Conservation (phyloP, 2,888 invertebrate genomes). For the Papilio demoleus region DNA sequence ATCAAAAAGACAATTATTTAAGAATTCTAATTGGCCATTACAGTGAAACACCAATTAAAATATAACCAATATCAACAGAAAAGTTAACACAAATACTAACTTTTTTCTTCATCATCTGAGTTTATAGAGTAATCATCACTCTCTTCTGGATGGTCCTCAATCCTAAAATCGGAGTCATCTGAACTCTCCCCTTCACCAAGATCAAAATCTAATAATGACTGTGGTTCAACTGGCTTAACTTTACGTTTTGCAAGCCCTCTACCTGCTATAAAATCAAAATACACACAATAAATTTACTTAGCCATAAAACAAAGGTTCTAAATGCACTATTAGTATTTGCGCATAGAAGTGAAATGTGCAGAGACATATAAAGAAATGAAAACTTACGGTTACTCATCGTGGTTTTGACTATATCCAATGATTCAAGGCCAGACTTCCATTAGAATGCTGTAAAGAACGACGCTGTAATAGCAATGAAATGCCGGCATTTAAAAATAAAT, state of each 20-base stretch:
- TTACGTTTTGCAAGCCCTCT: conserved; percentile 91
- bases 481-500: background rate
- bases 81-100: conserved; percentile 56
- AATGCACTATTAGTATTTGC: background rate
- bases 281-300: background rate
- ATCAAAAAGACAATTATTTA: no score
- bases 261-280: conserved; percentile 56
- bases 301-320: background rate
- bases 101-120: conserved; percentile 86
- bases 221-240: conserved; percentile 91
- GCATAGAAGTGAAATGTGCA: background rate
- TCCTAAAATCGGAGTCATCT: conserved; percentile 97
- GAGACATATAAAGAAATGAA: background rate
- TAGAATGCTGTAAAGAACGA: conserved; percentile 4
- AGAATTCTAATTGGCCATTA: background rate
- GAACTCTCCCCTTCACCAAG: conserved; percentile 95
- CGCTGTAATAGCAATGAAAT: background rate
- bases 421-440: background rate
- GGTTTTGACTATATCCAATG: background rate
- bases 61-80: background rate
- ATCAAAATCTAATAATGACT: conserved; percentile 91
- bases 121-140: conserved; percentile 89
- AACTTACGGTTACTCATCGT: conserved; percentile 35
- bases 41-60: conserved; percentile 26
- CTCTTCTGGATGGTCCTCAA: conserved; percentile 92